phyloP scores from a whole-genome alignment of 2,797 vertebrate species.

The Acropternis orthonyx region DNA sequence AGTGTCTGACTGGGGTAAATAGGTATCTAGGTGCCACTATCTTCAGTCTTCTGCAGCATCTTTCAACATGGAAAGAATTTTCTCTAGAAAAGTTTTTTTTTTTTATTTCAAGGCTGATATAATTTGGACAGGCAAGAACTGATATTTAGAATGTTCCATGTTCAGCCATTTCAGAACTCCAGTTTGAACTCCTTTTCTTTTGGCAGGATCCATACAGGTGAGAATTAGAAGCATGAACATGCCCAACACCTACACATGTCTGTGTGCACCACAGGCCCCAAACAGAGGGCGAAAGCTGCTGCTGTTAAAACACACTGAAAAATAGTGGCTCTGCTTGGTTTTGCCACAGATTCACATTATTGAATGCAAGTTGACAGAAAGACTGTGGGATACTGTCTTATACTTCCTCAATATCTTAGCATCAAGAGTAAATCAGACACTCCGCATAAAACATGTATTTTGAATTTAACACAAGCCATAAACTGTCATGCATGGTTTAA shows the following conservation, averaged over 20 bases:
- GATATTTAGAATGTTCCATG: not conserved
- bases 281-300: not conserved
- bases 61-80: not conserved
- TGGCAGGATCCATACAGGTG: constrained; percentile 4
- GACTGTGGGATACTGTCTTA: not conserved
- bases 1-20: not conserved
- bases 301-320: not conserved
- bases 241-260: not conserved
- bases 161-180: constrained; percentile 1
- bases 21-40: not conserved
- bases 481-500: not conserved
- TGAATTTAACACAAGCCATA: not conserved
- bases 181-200: constrained; percentile 18
- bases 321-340: not conserved
- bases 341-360: not conserved
- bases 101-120: constrained; percentile 24
- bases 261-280: not conserved
- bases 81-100: not conserved
- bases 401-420: not conserved
- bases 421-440: not conserved
- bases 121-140: not conserved
- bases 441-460: not conserved
- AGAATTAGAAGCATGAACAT: not conserved
- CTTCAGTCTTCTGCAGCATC: not conserved
- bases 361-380: not conserved